Conservation (phyloP, 2,797 vertebrate species). For the Basileuterus tristriatus region DNA sequence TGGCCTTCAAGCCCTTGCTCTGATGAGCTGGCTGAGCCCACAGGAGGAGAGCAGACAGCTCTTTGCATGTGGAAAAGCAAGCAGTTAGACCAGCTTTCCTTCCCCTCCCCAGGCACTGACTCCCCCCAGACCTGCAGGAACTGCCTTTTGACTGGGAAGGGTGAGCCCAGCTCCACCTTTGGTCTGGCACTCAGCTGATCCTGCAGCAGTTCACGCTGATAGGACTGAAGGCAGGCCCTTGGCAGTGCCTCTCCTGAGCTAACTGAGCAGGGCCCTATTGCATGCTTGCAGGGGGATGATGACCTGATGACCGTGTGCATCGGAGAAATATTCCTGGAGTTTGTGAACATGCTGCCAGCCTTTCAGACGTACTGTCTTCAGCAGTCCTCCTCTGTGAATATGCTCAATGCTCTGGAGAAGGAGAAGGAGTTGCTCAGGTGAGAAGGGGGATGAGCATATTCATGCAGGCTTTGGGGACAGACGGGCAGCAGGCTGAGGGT, state of each 20-base stretch:
- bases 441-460: not conserved
- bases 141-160: not conserved
- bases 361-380: constrained; percentile 97
- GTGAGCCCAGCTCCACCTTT: not conserved
- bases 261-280: not conserved
- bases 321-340: constrained; percentile 92
- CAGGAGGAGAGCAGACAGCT: not conserved
- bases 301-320: constrained; percentile 90
- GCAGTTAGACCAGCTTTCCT: not conserved
- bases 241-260: not conserved
- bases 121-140: not conserved
- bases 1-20: not conserved
- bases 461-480: not conserved
- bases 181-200: not conserved
- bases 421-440: constrained; percentile 94
- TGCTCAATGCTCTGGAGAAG: constrained; percentile 91
- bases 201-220: not conserved
- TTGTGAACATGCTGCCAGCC: constrained; percentile 92
- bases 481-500: not conserved
- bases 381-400: constrained; percentile 88
- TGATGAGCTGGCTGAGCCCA: not conserved
- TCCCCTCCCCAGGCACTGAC: not conserved
- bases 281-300: constrained; percentile 81
- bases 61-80: not conserved
- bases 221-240: not conserved